Evolutionary conservation across 2,113 vertebrate genomes (phyloP), one percentile per base, ranked within the genome.

Genomic region (Eulemur rufifrons): DNA sequence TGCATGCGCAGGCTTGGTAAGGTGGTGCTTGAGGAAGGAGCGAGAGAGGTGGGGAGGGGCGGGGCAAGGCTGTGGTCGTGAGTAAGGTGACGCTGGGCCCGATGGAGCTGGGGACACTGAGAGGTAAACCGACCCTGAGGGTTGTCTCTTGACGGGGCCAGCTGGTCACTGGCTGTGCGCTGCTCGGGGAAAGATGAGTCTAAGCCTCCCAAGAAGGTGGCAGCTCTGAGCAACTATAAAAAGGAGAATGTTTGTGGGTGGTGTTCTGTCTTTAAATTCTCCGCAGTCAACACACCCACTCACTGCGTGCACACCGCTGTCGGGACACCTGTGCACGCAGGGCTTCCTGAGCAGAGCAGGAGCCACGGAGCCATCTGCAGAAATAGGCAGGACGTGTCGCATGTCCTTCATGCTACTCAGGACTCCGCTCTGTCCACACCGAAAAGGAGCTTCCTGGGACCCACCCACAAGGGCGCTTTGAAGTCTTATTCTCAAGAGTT

Each of bases 271-370:
- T 59, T 45, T 25, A n/a, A 39, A 63, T 39, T 71, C n/a, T 84
- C 50, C 17, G 32, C 32, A 27, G 32, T 39, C 8, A 1, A 0
- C 37, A 3, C 13, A 5, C 0, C 29, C 27, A 20, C 9, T 5
- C 7, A 12, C 2, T 29, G n/a, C 0, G 20, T 0, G 4, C 15
- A 68, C 5, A 9, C 29, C 27, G 5, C 2, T 4, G 4, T 54
- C 12, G 45, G 56, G 20, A 27, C 20, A 10, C 21, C 0, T 0
- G 20, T 14, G 37, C 17, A 23, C 45, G 76, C 50, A 20, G 23
- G 61, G 52, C 64, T 92, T 34, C 50, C 69, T 18, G 50, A 23
- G 27, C 42, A 42, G 39, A 27, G 14, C 7, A 47, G 23, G 56
- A 17, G 17, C 27, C 32, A 20, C 45, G 37, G 81, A 7, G 1